Evolutionary conservation across 53 echinoderm and acorn worm genomes (phyloP).

Genomic region (Mesocentrotus franciscanus): DNA sequence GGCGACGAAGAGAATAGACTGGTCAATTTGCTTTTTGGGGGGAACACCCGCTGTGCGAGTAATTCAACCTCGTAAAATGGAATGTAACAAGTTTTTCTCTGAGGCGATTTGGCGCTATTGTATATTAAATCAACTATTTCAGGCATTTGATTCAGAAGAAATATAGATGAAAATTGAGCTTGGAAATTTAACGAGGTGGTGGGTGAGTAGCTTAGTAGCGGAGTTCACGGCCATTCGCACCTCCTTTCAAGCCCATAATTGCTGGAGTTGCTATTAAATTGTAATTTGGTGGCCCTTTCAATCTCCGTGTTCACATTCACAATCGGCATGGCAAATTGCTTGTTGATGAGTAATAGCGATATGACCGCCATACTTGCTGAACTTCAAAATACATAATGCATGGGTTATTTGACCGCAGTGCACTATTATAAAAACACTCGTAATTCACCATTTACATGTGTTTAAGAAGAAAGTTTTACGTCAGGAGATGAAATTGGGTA

Average conservation of each 20-base stretch:
- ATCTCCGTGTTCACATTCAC: neutral
- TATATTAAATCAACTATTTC: constrained; percentile 30
- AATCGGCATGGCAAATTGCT: constrained; percentile 34
- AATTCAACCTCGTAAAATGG: constrained; percentile 43
- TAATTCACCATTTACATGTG: neutral
- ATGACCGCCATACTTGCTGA: neutral
- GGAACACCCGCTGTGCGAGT: constrained; percentile 33
- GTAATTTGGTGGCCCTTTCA: neutral
- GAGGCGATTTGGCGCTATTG: constrained; percentile 11
- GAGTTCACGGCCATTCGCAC: constrained; percentile 48
- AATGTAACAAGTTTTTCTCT: constrained; percentile 41
- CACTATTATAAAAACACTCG: neutral
- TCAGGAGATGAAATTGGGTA: neutral
- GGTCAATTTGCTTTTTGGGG: neutral
- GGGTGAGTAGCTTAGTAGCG: neutral
- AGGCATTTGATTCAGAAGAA: neutral
- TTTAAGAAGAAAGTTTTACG: neutral
- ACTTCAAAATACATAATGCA: neutral
- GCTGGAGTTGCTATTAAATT: constrained; percentile 5
- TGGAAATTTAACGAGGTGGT: neutral
- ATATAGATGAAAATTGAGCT: neutral
- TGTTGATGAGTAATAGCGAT: neutral
- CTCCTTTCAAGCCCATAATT: neutral
- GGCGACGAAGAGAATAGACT: neutral
- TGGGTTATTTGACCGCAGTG: neutral